phyloP scores from a whole-genome alignment of 2,888 invertebrate species.

The Pelosia muscerda region DNA sequence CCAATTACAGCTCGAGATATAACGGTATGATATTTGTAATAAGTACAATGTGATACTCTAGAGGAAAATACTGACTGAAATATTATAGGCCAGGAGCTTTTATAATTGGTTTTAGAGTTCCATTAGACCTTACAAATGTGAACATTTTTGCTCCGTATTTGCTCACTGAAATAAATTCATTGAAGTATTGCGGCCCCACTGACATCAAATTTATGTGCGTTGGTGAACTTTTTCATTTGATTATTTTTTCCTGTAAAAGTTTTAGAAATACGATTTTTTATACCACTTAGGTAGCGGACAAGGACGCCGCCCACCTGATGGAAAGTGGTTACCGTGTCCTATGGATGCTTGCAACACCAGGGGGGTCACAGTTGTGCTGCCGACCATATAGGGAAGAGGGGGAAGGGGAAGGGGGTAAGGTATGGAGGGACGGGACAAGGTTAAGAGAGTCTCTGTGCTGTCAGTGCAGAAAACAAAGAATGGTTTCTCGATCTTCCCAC shows the following conservation, averaged over 20 bases:
- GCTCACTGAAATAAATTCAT: neutral
- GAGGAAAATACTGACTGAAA: slow-evolving; percentile 24
- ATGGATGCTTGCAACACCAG: too few relatives aligned
- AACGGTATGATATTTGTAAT: slow-evolving; percentile 33
- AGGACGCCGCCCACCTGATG: too few relatives aligned
- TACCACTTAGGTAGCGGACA: too few relatives aligned
- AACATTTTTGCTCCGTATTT: neutral
- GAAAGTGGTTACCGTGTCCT: too few relatives aligned
- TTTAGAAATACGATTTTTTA: too few relatives aligned
- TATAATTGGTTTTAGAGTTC: neutral
- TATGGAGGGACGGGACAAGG: too few relatives aligned
- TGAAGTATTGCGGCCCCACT: neutral
- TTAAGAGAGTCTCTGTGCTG: too few relatives aligned
- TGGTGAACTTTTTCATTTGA: neutral
- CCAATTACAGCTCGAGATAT: slow-evolving; percentile 37
- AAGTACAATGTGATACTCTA: slow-evolving; percentile 27
- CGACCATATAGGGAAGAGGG: too few relatives aligned
- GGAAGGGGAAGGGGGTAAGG: too few relatives aligned
- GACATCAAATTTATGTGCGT: slow-evolving; percentile 1
- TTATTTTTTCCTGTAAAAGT: neutral
- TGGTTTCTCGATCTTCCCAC: too few relatives aligned
- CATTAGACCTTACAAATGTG: neutral
- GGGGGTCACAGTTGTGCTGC: too few relatives aligned
- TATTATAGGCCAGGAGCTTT: neutral
- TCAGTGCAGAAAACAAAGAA: too few relatives aligned